Conservation (phyloP, 2,797 vertebrate species). For the Chloroceryle amazona region DNA sequence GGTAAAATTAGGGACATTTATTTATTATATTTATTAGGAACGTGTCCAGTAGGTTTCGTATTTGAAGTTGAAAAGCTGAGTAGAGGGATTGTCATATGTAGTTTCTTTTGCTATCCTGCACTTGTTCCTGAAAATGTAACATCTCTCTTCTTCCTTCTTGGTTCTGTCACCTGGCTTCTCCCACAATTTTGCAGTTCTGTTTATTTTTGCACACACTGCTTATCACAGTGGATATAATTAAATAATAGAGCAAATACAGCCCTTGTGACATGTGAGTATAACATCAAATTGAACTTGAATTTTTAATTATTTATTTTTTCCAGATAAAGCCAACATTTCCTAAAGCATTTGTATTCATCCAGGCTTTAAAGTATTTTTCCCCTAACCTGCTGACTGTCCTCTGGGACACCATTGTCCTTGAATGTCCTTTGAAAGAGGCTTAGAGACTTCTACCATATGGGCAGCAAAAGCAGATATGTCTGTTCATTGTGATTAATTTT, state of each 20-base stretch:
- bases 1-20: too few species aligned
- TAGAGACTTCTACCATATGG: background rate
- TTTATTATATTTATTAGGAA: background rate
- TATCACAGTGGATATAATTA: background rate
- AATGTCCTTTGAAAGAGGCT: background rate
- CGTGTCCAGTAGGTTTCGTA: background rate
- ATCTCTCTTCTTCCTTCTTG: background rate
- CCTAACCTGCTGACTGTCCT: background rate
- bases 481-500: background rate
- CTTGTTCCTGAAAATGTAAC: background rate
- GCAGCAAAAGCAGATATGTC: background rate
- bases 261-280: background rate
- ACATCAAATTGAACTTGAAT: background rate
- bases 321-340: background rate
- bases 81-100: background rate
- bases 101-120: background rate
- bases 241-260: background rate
- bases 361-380: background rate
- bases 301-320: too few species aligned
- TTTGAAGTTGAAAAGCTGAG: background rate
- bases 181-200: background rate
- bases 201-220: background rate
- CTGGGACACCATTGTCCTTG: background rate
- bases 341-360: background rate
- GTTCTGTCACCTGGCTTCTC: background rate